phyloP scores from a whole-genome alignment of 2,113 vertebrate genomes.

The Dryoscopus gambensis region DNA sequence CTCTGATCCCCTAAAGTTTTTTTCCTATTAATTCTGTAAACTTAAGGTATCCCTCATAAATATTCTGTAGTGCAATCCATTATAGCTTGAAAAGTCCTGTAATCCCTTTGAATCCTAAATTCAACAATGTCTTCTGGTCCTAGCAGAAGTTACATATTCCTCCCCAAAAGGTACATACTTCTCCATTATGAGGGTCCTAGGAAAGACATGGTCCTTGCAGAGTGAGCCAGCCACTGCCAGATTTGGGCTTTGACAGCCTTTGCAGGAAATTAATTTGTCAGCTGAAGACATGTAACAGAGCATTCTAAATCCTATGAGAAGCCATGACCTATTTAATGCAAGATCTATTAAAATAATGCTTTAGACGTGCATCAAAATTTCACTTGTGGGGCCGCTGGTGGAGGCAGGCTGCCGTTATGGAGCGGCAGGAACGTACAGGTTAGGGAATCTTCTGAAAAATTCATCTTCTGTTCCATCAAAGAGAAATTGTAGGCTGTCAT shows the following conservation, averaged over 20 bases:
- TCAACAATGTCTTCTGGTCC: neutral
- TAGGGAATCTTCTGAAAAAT: neutral
- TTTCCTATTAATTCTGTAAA: neutral
- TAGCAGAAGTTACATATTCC: neutral
- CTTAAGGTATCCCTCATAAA: neutral
- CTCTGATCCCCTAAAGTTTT: neutral
- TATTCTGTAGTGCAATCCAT: neutral
- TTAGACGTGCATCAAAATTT: neutral
- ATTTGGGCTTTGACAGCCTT: neutral
- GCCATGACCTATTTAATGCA: slow-evolving; percentile 1
- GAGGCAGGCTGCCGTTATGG: neutral
- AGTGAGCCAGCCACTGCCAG: neutral
- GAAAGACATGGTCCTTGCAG: neutral
- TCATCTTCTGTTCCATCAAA: neutral
- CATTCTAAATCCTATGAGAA: neutral
- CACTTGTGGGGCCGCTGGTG: neutral
- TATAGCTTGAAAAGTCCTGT: neutral
- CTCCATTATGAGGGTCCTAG: neutral
- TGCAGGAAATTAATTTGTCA: slow-evolving; percentile 15
- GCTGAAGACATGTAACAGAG: neutral
- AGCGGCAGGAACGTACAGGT: neutral
- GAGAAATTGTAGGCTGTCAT: neutral
- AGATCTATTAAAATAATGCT: neutral
- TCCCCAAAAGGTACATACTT: neutral
- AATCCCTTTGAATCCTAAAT: neutral